Percentiles rank a stretch among this genome's conserved stretches.
These are phyloP conservation scores for Carettochelys insculpta DNA, from an alignment of 2,113 vertebrate species.

Conservation along the genomic window DNA sequence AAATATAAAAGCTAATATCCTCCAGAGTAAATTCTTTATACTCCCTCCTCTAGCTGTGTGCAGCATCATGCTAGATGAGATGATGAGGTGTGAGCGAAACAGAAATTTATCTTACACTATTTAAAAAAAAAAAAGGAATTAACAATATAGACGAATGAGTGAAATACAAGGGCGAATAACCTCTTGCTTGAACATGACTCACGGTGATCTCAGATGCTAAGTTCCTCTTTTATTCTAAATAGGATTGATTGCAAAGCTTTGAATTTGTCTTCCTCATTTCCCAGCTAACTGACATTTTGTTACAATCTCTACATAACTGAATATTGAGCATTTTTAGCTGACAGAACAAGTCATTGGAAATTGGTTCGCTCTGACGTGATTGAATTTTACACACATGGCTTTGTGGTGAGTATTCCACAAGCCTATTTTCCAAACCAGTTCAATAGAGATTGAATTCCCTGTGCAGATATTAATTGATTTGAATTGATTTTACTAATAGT, in stretches of 20 bases:
- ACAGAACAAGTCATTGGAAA: not conserved
- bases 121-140: not conserved
- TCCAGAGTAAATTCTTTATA: not conserved
- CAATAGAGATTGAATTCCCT: not conserved
- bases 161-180: not conserved
- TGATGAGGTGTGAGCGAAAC: not conserved
- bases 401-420: not conserved
- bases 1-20: too few species aligned
- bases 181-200: not conserved
- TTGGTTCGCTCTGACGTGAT: not conserved
- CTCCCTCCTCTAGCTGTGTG: not conserved
- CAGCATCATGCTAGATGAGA: fast-evolving
- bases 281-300: not conserved
- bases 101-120: not conserved
- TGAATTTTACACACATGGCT: not conserved
- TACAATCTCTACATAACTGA: not conserved
- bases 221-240: not conserved
- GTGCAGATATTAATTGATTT: not conserved
- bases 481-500: not conserved
- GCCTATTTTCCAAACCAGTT: not conserved
- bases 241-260: not conserved
- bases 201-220: not conserved
- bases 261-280: not conserved
- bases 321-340: not conserved
- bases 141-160: not conserved